A percentile compares a stretch with the other conserved stretches of the same genome.
Evolutionary conservation across 1,140 invertebrate genomes (phyloP).

Genomic region (Aphelenchoides besseyi): DNA sequence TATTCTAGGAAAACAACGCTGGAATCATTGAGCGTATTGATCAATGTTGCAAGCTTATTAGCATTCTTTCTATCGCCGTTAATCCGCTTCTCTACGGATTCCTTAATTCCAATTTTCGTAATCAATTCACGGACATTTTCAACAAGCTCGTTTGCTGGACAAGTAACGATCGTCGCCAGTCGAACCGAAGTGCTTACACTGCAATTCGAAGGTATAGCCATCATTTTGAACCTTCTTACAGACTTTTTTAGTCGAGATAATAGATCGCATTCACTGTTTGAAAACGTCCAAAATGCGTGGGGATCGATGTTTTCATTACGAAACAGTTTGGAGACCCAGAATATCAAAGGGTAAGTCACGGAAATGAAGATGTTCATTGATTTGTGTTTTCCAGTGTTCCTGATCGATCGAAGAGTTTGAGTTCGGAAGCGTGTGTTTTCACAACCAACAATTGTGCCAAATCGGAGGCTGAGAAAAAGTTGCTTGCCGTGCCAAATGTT

Average conservation of each 20-base stretch:
- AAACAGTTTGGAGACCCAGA: background rate
- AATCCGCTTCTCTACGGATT: slow-evolving; percentile 61
- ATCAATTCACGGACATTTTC: slow-evolving; percentile 61
- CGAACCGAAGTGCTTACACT: background rate
- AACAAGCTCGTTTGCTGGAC: slow-evolving; percentile 36
- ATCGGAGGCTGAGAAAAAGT: background rate
- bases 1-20: slow-evolving; percentile 44
- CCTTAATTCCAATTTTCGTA: slow-evolving; percentile 57
- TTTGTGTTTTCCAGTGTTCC: background rate
- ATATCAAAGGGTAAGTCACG: background rate
- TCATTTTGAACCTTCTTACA: background rate
- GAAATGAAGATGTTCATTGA: background rate
- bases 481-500: slow-evolving; percentile 9
- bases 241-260: slow-evolving; percentile 1
- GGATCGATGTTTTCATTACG: slow-evolving; percentile 15
- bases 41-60: slow-evolving; percentile 59
- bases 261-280: slow-evolving; percentile 5
- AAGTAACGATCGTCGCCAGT: background rate
- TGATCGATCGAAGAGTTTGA: slow-evolving; percentile 15
- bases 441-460: background rate
- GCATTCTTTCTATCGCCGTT: slow-evolving; percentile 61
- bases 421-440: slow-evolving; percentile 21
- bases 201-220: background rate
- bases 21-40: slow-evolving; percentile 58
- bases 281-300: slow-evolving; percentile 10